Conservation (phyloP, 2,797 vertebrate species). For the Poeciliopsis paucimaculata region DNA sequence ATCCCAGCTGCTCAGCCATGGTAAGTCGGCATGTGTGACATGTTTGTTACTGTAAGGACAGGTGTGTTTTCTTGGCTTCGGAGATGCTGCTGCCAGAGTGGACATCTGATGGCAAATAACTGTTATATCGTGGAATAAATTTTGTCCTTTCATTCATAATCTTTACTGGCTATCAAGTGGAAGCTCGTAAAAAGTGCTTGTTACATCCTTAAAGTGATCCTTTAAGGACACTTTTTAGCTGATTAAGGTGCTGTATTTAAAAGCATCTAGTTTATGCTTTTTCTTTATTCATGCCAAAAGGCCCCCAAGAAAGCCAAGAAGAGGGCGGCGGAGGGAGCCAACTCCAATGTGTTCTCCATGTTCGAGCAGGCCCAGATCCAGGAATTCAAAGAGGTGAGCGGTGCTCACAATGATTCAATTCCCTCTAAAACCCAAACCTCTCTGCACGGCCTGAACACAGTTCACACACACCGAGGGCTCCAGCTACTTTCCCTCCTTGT, state of each 20-base stretch:
- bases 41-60: slow-evolving; percentile 8
- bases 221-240: neutral
- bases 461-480: slow-evolving; percentile 8
- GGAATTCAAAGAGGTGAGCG: slow-evolving; percentile 95
- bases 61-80: neutral
- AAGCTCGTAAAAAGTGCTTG: neutral
- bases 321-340: slow-evolving; percentile 89
- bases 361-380: slow-evolving; percentile 98
- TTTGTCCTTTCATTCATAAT: neutral
- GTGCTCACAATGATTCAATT: neutral
- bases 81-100: slow-evolving; percentile 28
- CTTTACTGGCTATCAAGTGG: too few relatives aligned
- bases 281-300: slow-evolving; percentile 68
- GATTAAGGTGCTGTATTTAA: neutral
- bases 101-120: neutral
- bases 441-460: neutral
- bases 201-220: neutral
- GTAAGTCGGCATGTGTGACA: slow-evolving; percentile 80
- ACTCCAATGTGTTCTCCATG: slow-evolving; percentile 99
- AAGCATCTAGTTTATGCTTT: neutral
- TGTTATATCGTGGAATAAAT: neutral
- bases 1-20: slow-evolving; percentile 82
- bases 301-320: slow-evolving; percentile 98
- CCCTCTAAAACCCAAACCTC: neutral
- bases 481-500: slow-evolving; percentile 18